A percentile compares a stretch with the other conserved stretches of the same genome.
These are phyloP conservation scores for Dinomys branickii DNA, from an alignment of 2,113 vertebrate genomes.

Conservation along the genomic window DNA sequence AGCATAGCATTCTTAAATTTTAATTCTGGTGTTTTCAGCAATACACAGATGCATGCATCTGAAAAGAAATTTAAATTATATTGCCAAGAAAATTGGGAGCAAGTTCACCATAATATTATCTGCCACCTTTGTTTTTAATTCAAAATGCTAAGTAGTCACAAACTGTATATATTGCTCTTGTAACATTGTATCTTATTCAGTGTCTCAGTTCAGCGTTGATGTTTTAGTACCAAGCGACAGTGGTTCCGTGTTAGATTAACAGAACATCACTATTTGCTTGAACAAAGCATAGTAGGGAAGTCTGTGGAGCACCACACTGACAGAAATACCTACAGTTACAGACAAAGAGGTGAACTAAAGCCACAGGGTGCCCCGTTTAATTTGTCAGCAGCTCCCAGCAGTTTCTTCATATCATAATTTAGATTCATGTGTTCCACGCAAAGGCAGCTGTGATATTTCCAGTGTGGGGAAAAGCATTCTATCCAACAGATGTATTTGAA, in stretches of 20 bases:
- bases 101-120: not conserved
- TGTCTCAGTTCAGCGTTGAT: not conserved
- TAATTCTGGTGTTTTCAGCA: not conserved
- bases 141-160: not conserved
- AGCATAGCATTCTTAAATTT: not conserved
- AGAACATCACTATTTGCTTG: not conserved
- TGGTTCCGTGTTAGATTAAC: not conserved
- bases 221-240: not conserved
- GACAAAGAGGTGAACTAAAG: not conserved
- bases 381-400: not conserved
- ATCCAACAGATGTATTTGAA: slow-evolving; percentile 15
- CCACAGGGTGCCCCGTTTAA: not conserved
- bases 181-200: not conserved
- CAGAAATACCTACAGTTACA: not conserved
- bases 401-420: slow-evolving; percentile 48
- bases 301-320: not conserved
- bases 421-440: not conserved
- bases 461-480: not conserved
- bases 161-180: not conserved
- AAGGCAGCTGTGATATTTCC: slow-evolving; percentile 21
- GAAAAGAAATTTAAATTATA: slow-evolving; percentile 36
- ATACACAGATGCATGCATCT: not conserved
- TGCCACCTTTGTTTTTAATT: not conserved
- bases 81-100: not conserved
- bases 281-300: not conserved